phyloP scores from a whole-genome alignment of 2,888 invertebrate species.

The Pristionchus arcanus region DNA sequence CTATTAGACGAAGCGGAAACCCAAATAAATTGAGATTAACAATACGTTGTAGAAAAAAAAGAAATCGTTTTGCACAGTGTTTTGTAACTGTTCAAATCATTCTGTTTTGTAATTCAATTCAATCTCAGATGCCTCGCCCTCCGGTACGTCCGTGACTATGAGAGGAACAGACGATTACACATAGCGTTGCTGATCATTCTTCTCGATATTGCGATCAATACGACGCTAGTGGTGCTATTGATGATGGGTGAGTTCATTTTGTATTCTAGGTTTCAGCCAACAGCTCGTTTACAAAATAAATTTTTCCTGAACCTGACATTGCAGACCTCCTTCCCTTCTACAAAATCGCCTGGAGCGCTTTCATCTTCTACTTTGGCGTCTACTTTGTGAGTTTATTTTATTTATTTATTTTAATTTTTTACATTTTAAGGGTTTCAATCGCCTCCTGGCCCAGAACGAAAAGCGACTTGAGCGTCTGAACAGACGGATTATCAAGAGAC shows the following conservation, averaged over 20 bases:
- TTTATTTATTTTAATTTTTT: background rate
- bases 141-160: background rate
- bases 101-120: too few species aligned
- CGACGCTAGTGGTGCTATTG: background rate
- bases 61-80: too few species aligned
- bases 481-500: background rate
- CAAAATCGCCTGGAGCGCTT: background rate
- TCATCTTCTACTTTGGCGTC: background rate
- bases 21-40: too few species aligned
- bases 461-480: background rate
- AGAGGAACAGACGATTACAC: background rate
- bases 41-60: too few species aligned
- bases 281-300: too few species aligned
- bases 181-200: background rate
- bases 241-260: background rate
- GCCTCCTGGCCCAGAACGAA: background rate
- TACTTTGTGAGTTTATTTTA: background rate
- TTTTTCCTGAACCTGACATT: background rate
- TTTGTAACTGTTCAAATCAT: too few species aligned
- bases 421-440: background rate
- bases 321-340: background rate
- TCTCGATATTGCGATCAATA: background rate
- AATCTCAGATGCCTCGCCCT: conserved; percentile 1
- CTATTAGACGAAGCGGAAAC: too few species aligned
- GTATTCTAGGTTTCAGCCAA: background rate